These are phyloP conservation scores for Spheniscus mendiculus DNA, from an alignment of 2,113 vertebrate species.

Conservation along the genomic window DNA sequence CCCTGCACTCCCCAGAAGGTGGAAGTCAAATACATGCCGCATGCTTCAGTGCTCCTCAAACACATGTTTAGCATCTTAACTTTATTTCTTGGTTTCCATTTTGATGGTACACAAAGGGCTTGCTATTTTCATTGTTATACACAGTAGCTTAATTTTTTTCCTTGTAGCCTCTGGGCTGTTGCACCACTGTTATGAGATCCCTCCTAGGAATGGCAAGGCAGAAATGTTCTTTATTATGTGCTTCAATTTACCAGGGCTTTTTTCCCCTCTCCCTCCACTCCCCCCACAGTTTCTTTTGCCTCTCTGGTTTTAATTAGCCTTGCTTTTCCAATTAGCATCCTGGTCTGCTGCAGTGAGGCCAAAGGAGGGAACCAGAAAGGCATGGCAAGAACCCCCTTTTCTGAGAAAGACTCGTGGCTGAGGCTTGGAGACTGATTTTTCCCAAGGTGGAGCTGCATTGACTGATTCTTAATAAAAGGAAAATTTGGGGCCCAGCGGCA, in stretches of 20 bases:
- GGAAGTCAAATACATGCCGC: conserved; percentile 16
- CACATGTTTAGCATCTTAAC: conserved; percentile 61
- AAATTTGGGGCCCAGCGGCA: neutral
- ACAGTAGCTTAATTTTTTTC: conserved; percentile 50
- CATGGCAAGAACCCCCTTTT: neutral
- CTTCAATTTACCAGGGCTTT: neutral
- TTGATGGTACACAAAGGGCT: conserved; percentile 48
- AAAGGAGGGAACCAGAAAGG: conserved; percentile 23
- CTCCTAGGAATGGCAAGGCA: conserved; percentile 33
- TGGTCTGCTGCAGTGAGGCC: neutral
- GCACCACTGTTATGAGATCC: conserved; percentile 18
- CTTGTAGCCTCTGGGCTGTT: conserved; percentile 55
- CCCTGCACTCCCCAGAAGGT: neutral
- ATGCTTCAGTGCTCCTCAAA: conserved; percentile 52
- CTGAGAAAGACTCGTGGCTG: neutral
- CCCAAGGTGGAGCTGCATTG: conserved; percentile 15
- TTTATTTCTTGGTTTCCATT: conserved; percentile 63
- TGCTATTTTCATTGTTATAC: conserved; percentile 63
- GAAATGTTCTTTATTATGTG: conserved; percentile 32
- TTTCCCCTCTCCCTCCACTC: neutral
- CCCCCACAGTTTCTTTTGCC: neutral
- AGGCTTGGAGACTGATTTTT: conserved; percentile 37
- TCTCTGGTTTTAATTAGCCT: conserved; percentile 54
- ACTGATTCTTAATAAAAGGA: conserved; percentile 59
- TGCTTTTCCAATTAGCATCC: conserved; percentile 55